These are phyloP conservation scores for Elephas maximus DNA, from an alignment of 2,113 vertebrate genomes.

Conservation along the genomic window DNA sequence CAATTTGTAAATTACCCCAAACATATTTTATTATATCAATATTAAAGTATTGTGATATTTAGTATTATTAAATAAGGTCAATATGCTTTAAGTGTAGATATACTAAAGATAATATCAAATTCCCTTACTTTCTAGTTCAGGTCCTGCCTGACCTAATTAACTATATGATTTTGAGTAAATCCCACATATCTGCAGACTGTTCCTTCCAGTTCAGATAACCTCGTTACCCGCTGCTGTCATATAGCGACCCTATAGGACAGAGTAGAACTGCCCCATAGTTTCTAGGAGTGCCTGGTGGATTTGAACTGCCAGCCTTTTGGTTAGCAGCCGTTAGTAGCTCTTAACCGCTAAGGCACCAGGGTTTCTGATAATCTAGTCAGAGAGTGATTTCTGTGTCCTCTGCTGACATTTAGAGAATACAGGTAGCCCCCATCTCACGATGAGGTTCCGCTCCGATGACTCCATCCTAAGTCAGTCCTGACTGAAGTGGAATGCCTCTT, in stretches of 20 bases:
- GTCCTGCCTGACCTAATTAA: conserved; percentile 63
- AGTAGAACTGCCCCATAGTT: too few species aligned
- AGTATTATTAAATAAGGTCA: conserved; percentile 38
- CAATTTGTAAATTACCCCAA: conserved; percentile 34
- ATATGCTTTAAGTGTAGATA: neutral
- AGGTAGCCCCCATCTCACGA: neutral
- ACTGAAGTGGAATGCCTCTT: neutral
- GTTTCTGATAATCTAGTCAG: neutral
- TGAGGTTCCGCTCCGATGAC: neutral
- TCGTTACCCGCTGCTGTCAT: neutral
- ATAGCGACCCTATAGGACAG: too few species aligned
- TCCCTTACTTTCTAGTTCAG: conserved; percentile 40
- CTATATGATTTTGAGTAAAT: conserved; percentile 63
- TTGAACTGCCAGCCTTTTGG: too few species aligned
- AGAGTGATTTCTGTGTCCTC: neutral
- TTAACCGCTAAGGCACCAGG: too few species aligned
- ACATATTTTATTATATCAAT: conserved; percentile 13
- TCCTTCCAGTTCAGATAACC: neutral
- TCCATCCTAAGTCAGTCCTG: neutral
- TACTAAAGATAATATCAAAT: conserved; percentile 11
- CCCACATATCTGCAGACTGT: neutral
- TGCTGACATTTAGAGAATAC: neutral
- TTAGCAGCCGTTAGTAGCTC: too few species aligned
- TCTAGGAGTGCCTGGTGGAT: too few species aligned
- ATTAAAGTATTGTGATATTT: conserved; percentile 35